A percentile compares a stretch with the other conserved stretches of the same genome.
These are phyloP conservation scores for Melitaea athalia DNA, from an alignment of 2,888 invertebrate genomes.

Conservation along the genomic window DNA sequence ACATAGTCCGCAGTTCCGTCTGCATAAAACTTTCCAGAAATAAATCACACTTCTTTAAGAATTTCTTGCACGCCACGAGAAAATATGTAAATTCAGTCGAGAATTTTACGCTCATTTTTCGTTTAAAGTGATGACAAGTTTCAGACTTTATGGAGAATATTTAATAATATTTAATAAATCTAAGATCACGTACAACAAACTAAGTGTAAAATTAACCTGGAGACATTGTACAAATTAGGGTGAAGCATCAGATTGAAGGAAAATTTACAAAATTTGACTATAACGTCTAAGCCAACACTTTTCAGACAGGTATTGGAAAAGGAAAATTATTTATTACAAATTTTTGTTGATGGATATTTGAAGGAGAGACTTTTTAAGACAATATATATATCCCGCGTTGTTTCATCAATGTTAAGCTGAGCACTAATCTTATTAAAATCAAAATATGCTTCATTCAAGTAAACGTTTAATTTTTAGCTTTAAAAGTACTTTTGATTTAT, in stretches of 20 bases:
- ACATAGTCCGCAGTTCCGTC: conserved; percentile 7
- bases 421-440: no score
- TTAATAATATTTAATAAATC: neutral
- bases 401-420: no score
- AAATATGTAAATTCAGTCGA: neutral
- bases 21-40: neutral
- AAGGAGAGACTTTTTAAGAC: no score
- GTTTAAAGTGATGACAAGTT: neutral
- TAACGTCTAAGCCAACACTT: neutral
- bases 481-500: no score
- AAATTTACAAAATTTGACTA: neutral
- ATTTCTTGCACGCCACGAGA: neutral
- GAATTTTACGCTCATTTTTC: neutral
- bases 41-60: neutral
- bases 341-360: no score
- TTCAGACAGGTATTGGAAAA: neutral
- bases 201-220: neutral
- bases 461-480: no score
- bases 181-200: neutral
- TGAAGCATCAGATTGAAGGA: neutral
- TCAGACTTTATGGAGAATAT: neutral
- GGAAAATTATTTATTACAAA: no score
- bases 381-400: no score
- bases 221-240: conserved; percentile 11
- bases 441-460: no score